A percentile compares a stretch with the other conserved stretches of the same genome.
Conservation (phyloP, 2,888 invertebrate species). For the Oligia strigilis region DNA sequence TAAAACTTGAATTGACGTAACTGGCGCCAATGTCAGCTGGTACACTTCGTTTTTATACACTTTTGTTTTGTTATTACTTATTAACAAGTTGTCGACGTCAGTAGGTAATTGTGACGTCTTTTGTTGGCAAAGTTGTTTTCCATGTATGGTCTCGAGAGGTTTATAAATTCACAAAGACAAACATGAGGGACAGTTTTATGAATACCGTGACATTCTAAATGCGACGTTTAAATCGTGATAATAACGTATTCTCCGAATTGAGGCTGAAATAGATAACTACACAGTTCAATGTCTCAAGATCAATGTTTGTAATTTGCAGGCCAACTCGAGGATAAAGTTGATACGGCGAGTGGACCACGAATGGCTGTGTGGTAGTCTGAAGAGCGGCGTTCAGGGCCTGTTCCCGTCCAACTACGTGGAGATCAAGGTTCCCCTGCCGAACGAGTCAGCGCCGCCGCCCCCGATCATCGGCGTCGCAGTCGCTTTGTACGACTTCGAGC, state of each 20-base stretch:
- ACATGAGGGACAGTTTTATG: conserved; percentile 17
- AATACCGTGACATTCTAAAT: conserved; percentile 27
- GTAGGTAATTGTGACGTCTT: conserved; percentile 40
- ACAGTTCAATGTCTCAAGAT: conserved; percentile 43
- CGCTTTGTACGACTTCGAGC: conserved; percentile 94
- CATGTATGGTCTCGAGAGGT: conserved; percentile 24
- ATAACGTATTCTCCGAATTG: conserved; percentile 28
- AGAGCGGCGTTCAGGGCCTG: conserved; percentile 93
- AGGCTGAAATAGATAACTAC: conserved; percentile 21
- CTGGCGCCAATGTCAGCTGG: conserved; percentile 32
- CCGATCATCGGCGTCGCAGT: conserved; percentile 84
- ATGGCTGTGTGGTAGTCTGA: conserved; percentile 94
- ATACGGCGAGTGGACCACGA: conserved; percentile 93
- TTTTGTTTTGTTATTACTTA: conserved; percentile 31
- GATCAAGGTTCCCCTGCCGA: conserved; percentile 92
- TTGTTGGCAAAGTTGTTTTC: conserved; percentile 41
- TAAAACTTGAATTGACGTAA: conserved; percentile 32
- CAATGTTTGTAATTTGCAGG: conserved; percentile 86
- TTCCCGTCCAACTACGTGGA: conserved; percentile 96
- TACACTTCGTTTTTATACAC: conserved; percentile 30
- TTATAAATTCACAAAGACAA: conserved; percentile 20
- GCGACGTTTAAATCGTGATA: conserved; percentile 5
- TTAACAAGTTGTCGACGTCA: conserved; percentile 42
- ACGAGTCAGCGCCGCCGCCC: conserved; percentile 71
- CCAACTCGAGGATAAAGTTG: conserved; percentile 93